phyloP scores from a whole-genome alignment of 1,140 invertebrate genomes.

The Temnothorax longispinosus region DNA sequence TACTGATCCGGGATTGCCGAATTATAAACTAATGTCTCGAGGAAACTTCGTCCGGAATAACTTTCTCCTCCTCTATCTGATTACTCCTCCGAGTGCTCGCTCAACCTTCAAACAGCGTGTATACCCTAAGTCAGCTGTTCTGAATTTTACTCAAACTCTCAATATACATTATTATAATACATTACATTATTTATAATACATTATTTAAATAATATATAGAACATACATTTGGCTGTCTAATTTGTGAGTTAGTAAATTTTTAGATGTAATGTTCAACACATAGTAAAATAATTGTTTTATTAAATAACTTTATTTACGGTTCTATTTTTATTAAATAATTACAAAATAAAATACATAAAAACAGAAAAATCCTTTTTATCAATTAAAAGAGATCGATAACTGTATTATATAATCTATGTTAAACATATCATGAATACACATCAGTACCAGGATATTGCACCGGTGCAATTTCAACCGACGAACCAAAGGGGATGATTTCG shows the following conservation, averaged over 20 bases:
- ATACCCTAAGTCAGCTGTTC: background rate
- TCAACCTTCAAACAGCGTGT: slow-evolving; percentile 21
- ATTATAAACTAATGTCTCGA: slow-evolving; percentile 85
- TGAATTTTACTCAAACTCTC: slow-evolving; percentile 18
- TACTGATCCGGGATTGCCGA: slow-evolving; percentile 85
- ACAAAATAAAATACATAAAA: background rate
- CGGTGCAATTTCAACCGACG: slow-evolving; percentile 31
- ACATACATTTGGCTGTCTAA: slow-evolving; percentile 8
- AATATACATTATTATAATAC: slow-evolving; percentile 3
- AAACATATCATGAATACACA: background rate
- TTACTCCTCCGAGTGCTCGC: slow-evolving; percentile 49
- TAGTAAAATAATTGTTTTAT: background rate
- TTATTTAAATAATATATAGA: slow-evolving; percentile 2
- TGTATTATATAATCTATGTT: background rate
- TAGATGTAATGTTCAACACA: background rate
- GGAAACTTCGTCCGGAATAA: slow-evolving; percentile 78
- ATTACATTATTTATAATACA: too few relatives aligned
- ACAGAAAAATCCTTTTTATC: background rate
- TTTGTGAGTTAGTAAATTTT: background rate
- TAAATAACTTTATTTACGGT: background rate
- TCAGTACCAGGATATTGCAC: background rate
- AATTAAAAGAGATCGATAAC: background rate
- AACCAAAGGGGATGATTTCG: slow-evolving; percentile 23
- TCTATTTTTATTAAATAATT: slow-evolving; percentile 12
- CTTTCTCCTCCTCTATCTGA: slow-evolving; percentile 65